These are phyloP conservation scores for Propithecus perrieri DNA, from an alignment of 2,797 vertebrate species.

Conservation along the genomic window DNA sequence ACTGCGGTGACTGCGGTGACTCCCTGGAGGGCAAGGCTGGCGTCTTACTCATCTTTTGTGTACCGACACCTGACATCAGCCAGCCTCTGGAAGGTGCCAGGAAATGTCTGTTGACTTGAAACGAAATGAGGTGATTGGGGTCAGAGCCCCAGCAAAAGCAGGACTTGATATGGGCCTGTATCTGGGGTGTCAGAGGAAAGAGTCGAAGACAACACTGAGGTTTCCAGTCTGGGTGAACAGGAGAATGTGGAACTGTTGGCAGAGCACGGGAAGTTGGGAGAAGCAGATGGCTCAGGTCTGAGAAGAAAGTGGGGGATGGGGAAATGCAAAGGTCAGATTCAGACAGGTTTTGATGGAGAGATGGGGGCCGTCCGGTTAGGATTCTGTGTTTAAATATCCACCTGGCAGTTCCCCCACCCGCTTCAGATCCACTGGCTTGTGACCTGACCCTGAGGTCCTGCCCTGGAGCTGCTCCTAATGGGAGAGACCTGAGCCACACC, in stretches of 20 bases:
- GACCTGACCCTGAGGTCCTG: background rate
- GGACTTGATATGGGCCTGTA: background rate
- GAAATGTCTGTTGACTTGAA: background rate
- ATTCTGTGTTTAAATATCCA: background rate
- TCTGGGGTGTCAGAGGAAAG: background rate
- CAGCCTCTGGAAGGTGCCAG: background rate
- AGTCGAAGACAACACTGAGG: background rate
- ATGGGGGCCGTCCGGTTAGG: background rate
- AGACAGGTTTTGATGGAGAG: background rate
- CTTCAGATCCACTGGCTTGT: background rate
- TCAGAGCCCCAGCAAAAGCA: background rate
- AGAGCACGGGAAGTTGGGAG: background rate
- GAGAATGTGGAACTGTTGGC: background rate
- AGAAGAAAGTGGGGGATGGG: background rate
- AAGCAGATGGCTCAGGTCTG: background rate
- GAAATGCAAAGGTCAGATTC: background rate
- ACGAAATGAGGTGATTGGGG: background rate
- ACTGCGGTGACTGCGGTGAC: rapidly evolving
- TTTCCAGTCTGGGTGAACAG: background rate
- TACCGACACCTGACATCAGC: background rate
- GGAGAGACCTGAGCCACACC: slow-evolving; percentile 2
- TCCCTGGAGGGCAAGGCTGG: background rate
- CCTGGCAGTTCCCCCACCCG: background rate
- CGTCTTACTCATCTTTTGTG: background rate
- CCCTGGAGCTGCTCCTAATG: background rate